These are phyloP conservation scores for Lathamus discolor DNA, from an alignment of 2,113 vertebrate genomes.

Conservation along the genomic window DNA sequence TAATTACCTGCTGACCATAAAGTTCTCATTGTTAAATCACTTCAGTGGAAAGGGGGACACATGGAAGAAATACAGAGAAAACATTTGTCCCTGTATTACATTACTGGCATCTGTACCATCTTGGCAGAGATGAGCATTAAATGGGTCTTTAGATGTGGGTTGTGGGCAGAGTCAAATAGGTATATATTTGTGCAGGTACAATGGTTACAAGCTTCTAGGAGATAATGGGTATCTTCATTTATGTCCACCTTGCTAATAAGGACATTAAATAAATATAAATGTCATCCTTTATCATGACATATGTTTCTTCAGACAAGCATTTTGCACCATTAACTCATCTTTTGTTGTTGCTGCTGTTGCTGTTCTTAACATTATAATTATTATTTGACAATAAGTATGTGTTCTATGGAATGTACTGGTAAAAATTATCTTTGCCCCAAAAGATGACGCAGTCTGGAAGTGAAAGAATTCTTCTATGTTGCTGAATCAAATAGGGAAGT, in stretches of 20 bases:
- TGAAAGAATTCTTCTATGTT: neutral
- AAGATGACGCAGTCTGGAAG: neutral
- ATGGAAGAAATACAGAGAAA: neutral
- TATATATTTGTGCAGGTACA: neutral
- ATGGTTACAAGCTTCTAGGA: neutral
- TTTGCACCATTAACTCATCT: neutral
- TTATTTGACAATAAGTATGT: neutral
- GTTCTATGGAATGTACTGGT: neutral
- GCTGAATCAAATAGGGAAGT: neutral
- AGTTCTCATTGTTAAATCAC: neutral
- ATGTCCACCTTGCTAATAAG: neutral
- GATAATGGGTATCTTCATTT: accelerated
- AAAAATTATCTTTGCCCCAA: neutral
- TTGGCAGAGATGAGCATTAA: neutral
- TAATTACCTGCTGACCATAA: neutral
- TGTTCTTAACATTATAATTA: neutral
- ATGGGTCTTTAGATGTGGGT: neutral
- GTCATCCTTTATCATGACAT: neutral
- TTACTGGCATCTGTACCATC: neutral
- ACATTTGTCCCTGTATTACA: accelerated
- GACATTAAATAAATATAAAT: neutral
- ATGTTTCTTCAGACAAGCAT: neutral
- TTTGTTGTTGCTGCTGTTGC: neutral
- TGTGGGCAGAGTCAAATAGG: neutral
- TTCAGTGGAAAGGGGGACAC: accelerated